Evolutionary conservation across 2,797 vertebrate genomes (phyloP), one percentile per base, ranked within the genome.

Genomic region (Coilia nasus): DNA sequence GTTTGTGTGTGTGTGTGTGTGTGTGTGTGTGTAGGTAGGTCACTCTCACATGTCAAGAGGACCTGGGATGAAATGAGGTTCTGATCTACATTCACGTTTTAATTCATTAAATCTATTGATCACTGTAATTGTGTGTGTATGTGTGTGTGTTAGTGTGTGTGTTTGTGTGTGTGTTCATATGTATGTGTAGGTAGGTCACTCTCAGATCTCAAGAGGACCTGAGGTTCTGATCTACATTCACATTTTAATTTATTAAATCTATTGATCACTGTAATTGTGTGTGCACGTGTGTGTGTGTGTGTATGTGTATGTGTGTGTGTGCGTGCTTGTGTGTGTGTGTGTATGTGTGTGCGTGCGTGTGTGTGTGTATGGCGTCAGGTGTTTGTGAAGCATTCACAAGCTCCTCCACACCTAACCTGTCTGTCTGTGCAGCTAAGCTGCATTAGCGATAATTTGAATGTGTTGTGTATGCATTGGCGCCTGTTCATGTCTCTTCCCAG

Each of bases 181-280:
- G 50, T 54, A 0, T 54, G 50, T 54, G 50, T 54, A 10, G 1
- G 50, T n/a, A 59, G 57, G 25, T 35, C 17, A 71, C 15, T 71
- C 25, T 71, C 25, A 71, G 64, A 71, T 71, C 28, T 71, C 28
- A 28, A 71, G 28, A 28, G 14, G 25, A 28, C 11, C 64, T 71
- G 25, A 71, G 64, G 64, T 35, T 71, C 64, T 71, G 64, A 71
- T 71, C 64, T 28, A 71, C 64, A 71, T 71, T 71, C 28, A 28
- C 25, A 28, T 28, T 71, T 71, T 28, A 31, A 71, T 71, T 71
- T 71, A 54, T 54, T 31, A 28, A 35, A 71, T 71, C 25, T 71
- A 17, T 71, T 71, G 64, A 71, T 71, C 64, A 31, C 25, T 71
- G 25, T 31, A 41, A 41, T 41, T 25, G 6, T 25, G n/a, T 64